Evolutionary conservation across 2,888 invertebrate species (phyloP).

Genomic region (Harmothoe impar): DNA sequence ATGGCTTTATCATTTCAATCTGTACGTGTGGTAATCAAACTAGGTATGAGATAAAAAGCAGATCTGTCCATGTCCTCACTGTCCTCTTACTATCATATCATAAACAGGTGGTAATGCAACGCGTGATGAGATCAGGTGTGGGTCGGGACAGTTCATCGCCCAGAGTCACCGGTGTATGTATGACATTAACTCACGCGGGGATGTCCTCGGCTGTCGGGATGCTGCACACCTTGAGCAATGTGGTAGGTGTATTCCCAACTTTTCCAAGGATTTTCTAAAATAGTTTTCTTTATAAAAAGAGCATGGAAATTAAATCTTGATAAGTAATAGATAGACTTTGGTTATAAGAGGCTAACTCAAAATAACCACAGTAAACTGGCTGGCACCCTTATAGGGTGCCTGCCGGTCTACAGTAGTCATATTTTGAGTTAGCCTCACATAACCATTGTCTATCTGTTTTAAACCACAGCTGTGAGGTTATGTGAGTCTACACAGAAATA

Average conservation of each 20-base stretch:
- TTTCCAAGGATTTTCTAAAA: too few relatives aligned
- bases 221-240: conserved; percentile 3
- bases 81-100: not conserved
- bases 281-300: not conserved
- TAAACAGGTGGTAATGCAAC: conserved; percentile 42
- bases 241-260: too few relatives aligned
- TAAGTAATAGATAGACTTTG: not conserved
- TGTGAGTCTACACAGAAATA: too few relatives aligned
- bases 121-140: conserved; percentile 51
- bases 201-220: conserved; percentile 41
- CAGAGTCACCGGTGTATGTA: conserved; percentile 21
- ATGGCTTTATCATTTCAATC: not conserved
- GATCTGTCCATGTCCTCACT: not conserved
- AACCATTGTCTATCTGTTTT: too few relatives aligned
- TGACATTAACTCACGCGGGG: not conserved
- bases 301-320: not conserved
- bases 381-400: too few relatives aligned
- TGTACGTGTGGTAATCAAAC: not conserved
- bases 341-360: too few relatives aligned
- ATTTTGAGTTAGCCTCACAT: too few relatives aligned
- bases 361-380: too few relatives aligned
- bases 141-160: conserved; percentile 36
- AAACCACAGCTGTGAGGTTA: too few relatives aligned
- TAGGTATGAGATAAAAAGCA: not conserved
- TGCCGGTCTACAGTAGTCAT: too few relatives aligned